Evolutionary conservation across 2,888 invertebrate genomes (phyloP), one percentile per base, ranked within the genome.

Genomic region (Mellilla xanthometata): DNA sequence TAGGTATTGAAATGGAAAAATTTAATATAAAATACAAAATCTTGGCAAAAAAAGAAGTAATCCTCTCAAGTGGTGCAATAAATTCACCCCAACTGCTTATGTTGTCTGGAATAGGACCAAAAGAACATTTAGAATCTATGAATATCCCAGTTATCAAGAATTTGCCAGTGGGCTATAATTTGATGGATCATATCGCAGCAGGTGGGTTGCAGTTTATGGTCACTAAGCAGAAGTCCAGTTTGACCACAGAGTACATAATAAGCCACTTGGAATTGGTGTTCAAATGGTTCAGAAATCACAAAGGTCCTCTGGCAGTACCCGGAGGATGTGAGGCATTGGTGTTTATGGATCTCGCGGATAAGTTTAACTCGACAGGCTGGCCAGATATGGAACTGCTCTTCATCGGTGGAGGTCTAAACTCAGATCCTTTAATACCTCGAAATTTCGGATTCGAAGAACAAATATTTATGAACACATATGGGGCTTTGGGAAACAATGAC

Each of bases 21-120:
- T 73, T 81, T 12, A 88, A 87, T 1, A 82, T 71, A 34, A 82
- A 83, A 52, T 87, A 85, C 52, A 86, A 86, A 54, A 91, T 93
- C 30, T 76, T 88, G 56, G 94, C 93, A 1, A 91, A 81, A 28
- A 94, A 92, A 64, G 95, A 95, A 78, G 92, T 96, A 0, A 94
- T 96, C 43, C 55, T 96, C 24, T 92, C 93, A 27, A 95, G 94
- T 0, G 96, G 95, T 3, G 92, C 95, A 2, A 92, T 96, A 22
- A 94, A 95, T 76, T 91, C 95, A 3, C 95, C 96, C 0, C 95
- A 96, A 70, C 68, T 96, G 3, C 79, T 97, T 10, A 93, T 96
- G 94, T 74, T 96, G 9, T 95, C 95, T 2, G 96, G 96, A 2
- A 91, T 96, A 5, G 94, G 94, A 1, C 94, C 94, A 0, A 88